Conservation (phyloP, 2,888 invertebrate species). For the Polydrusus tereticollis region DNA sequence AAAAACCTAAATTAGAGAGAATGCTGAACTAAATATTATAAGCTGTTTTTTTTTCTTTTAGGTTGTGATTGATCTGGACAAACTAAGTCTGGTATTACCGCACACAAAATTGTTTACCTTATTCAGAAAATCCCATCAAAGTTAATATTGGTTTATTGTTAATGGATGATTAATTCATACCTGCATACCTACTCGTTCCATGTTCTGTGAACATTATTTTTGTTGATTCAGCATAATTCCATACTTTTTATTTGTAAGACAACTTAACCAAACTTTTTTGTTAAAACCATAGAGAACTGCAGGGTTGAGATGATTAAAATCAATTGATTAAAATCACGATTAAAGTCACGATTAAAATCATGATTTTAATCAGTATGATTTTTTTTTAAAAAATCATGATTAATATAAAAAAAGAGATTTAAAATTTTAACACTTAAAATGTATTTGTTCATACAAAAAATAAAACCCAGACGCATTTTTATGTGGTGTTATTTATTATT, state of each 20-base stretch:
- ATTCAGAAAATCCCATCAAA: constrained; percentile 31
- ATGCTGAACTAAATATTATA: background rate
- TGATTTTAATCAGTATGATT: too few relatives aligned
- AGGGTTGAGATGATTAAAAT: too few relatives aligned
- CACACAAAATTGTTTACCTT: constrained; percentile 42
- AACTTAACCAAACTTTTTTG: background rate
- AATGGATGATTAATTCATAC: too few relatives aligned
- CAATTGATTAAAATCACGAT: too few relatives aligned
- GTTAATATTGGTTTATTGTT: background rate
- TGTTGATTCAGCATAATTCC: background rate
- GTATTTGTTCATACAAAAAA: too few relatives aligned
- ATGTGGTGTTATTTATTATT: too few relatives aligned
- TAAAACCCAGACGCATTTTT: too few relatives aligned
- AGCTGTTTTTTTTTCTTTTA: constrained; percentile 63
- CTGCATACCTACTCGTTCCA: background rate
- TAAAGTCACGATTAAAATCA: too few relatives aligned
- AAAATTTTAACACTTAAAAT: too few relatives aligned
- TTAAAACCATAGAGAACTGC: background rate
- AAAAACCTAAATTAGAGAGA: too few relatives aligned
- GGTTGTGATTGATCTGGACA: constrained; percentile 75
- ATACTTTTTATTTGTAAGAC: background rate
- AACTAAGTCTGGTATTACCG: constrained; percentile 71
- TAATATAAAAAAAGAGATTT: too few relatives aligned
- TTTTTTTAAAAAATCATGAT: too few relatives aligned
- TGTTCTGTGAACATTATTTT: constrained; percentile 7